Evolutionary conservation across 2,888 invertebrate genomes (phyloP).

Genomic region (Eupithecia dodoneata): DNA sequence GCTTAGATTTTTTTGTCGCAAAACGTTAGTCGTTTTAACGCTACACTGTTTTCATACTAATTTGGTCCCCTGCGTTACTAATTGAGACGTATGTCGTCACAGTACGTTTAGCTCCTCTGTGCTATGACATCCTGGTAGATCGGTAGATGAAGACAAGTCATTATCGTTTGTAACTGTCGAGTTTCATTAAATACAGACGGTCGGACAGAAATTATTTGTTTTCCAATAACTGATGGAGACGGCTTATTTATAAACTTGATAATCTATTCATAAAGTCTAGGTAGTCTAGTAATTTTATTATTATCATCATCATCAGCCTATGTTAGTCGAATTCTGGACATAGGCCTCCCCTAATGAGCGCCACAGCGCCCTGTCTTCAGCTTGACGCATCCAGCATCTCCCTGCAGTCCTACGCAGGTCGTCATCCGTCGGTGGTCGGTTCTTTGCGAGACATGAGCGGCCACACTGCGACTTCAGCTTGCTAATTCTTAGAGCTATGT

Average conservation of each 20-base stretch:
- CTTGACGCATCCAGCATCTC: too few relatives aligned
- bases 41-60: conserved; percentile 47
- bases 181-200: conserved; percentile 33
- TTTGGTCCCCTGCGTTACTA: conserved; percentile 64
- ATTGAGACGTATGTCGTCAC: conserved; percentile 73
- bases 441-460: too few relatives aligned
- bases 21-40: conserved; percentile 22
- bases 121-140: conserved; percentile 48
- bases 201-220: conserved; percentile 7
- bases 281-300: too few relatives aligned
- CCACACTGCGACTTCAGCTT: too few relatives aligned
- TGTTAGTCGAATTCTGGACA: too few relatives aligned
- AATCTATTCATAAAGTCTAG: conserved; percentile 21
- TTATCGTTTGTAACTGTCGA: conserved; percentile 44
- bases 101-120: conserved; percentile 61
- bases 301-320: too few relatives aligned
- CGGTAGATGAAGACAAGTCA: conserved; percentile 47
- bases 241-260: conserved; percentile 21
- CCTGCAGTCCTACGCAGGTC: too few relatives aligned
- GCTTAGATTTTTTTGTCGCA: background rate
- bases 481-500: too few relatives aligned
- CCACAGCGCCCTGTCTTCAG: too few relatives aligned
- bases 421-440: too few relatives aligned
- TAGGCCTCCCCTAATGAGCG: too few relatives aligned
- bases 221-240: conserved; percentile 23